Percentiles rank a stretch among this genome's conserved stretches.
Evolutionary conservation across 1,140 invertebrate species (phyloP).

Genomic region (Triops cancriformis): DNA sequence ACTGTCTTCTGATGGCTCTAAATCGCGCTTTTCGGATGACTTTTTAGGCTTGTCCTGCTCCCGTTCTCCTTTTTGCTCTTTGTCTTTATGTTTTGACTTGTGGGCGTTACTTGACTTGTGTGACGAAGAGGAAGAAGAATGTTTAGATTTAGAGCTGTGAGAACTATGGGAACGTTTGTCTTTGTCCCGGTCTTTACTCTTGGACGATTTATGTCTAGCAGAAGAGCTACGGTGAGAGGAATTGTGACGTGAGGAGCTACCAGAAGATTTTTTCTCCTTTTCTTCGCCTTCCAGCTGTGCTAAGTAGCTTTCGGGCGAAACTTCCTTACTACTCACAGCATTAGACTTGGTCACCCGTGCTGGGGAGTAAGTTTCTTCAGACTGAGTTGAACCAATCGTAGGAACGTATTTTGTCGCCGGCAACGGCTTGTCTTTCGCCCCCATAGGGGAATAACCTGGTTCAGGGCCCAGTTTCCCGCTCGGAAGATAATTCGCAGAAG

Average conservation of each 20-base stretch:
- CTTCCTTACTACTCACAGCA: not conserved
- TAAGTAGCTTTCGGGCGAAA: constrained; percentile 22
- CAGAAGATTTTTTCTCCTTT: not conserved
- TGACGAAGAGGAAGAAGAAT: constrained; percentile 26
- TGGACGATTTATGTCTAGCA: not conserved
- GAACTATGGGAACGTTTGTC: constrained; percentile 22
- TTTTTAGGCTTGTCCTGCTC: constrained; percentile 30
- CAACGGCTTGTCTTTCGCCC: not conserved
- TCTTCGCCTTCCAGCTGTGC: constrained; percentile 15
- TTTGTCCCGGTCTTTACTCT: constrained; percentile 20
- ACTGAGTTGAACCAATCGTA: not conserved
- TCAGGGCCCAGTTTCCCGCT: not conserved
- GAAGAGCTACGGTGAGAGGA: not conserved
- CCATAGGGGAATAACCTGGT: constrained; percentile 12
- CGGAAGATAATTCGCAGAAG: constrained; percentile 11
- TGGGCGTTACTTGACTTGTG: constrained; percentile 19
- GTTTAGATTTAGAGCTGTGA: constrained; percentile 24
- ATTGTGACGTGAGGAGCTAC: not conserved
- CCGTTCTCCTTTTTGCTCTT: constrained; percentile 29
- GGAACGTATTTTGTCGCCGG: constrained; percentile 15
- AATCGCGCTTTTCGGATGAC: constrained; percentile 24
- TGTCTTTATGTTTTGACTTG: constrained; percentile 25
- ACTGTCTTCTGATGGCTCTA: not conserved
- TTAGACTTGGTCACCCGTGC: not conserved
- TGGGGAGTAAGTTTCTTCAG: constrained; percentile 17